Percentiles rank a stretch among this genome's conserved stretches.
These are phyloP conservation scores for Drosophila grimshawi DNA, from an alignment of 1,140 invertebrate species.

Conservation along the genomic window DNA sequence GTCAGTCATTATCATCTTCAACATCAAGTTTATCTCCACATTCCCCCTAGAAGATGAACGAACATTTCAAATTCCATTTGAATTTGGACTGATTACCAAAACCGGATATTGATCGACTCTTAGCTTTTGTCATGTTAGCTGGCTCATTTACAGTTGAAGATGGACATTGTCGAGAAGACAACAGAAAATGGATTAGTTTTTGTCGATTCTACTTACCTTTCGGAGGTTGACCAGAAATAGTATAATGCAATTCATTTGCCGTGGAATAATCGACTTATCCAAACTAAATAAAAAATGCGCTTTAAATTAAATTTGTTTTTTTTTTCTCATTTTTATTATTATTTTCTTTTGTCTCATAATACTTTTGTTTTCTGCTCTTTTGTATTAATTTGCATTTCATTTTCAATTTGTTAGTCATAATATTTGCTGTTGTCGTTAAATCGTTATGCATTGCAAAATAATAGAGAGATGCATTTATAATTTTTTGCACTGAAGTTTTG, in stretches of 20 bases:
- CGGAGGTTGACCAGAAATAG: background rate
- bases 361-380: constrained; percentile 28
- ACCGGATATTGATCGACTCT: constrained; percentile 30
- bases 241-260: background rate
- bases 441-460: constrained; percentile 28
- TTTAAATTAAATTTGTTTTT: constrained; percentile 18
- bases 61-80: constrained; percentile 61
- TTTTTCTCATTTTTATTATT: constrained; percentile 38
- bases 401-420: constrained; percentile 32
- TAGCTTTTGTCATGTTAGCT: background rate
- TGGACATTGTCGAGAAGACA: background rate
- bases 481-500: constrained; percentile 27
- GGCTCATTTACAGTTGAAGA: background rate
- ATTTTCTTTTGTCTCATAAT: constrained; percentile 41
- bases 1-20: background rate
- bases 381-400: constrained; percentile 31
- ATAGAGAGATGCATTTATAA: constrained; percentile 37
- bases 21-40: no score
- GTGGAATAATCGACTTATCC: background rate
- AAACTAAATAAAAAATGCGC: constrained; percentile 13
- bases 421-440: constrained; percentile 21
- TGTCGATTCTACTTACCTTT: background rate
- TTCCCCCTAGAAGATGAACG: constrained; percentile 8
- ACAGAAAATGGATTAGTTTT: no score
- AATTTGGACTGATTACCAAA: constrained; percentile 24